A percentile compares a stretch with the other conserved stretches of the same genome.
Conservation (phyloP, 2,797 vertebrate genomes). For the Luscinia luscinia region DNA sequence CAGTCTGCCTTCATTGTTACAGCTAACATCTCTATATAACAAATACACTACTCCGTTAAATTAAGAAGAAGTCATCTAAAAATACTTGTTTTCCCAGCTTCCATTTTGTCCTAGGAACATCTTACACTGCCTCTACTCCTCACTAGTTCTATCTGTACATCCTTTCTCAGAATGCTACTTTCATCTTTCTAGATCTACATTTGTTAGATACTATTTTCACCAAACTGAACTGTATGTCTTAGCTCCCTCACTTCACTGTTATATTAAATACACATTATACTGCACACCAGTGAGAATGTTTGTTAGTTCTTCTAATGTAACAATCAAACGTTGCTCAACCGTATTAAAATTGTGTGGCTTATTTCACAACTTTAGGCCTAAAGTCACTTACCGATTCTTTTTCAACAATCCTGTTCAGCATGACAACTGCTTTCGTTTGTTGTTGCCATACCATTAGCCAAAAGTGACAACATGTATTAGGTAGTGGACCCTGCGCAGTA, state of each 20-base stretch:
- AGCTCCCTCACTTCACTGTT: neutral
- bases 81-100: neutral
- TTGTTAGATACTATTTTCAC: neutral
- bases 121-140: neutral
- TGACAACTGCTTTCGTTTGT: constrained; percentile 93
- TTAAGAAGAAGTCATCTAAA: neutral
- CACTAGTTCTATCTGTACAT: neutral
- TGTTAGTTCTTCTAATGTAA: neutral
- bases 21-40: neutral
- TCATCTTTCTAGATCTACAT: neutral
- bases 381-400: constrained; percentile 92
- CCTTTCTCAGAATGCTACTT: neutral
- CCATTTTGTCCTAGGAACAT: neutral
- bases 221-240: neutral
- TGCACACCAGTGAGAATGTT: neutral
- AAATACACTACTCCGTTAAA: neutral
- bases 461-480: constrained; percentile 96
- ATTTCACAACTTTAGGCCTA: neutral
- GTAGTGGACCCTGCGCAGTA: constrained; percentile 89
- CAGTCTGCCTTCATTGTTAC: neutral
- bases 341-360: neutral
- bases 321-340: neutral
- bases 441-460: constrained; percentile 99
- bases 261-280: neutral
- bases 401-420: constrained; percentile 97